A percentile compares a stretch with the other conserved stretches of the same genome.
These are phyloP conservation scores for Stenchaetothrips biformis DNA, from an alignment of 2,888 invertebrate genomes.

Conservation along the genomic window DNA sequence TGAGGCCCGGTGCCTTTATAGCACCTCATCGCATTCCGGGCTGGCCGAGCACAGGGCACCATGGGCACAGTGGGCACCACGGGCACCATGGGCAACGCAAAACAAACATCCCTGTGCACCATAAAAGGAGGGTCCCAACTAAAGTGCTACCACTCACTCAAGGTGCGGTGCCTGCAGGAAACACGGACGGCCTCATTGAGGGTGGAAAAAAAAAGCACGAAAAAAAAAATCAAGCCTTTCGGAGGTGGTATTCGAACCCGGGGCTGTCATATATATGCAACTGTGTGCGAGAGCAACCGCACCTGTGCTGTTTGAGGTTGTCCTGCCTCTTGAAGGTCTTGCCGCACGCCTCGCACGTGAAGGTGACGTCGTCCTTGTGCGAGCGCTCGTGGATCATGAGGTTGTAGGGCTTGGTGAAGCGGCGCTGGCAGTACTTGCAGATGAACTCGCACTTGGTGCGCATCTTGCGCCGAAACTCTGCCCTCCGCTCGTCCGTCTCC, in stretches of 20 bases:
- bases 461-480: conserved; percentile 79
- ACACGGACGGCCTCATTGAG: background rate
- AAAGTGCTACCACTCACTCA: background rate
- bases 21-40: background rate
- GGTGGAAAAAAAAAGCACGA: background rate
- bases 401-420: conserved; percentile 98
- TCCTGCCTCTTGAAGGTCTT: conserved; percentile 98
- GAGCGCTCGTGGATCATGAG: conserved; percentile 97
- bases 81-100: background rate
- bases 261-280: no score
- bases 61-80: background rate
- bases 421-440: conserved; percentile 95
- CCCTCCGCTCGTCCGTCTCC: conserved; percentile 77
- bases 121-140: background rate
- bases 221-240: background rate
- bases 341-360: conserved; percentile 95
- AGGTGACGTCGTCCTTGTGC: conserved; percentile 95
- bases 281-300: conserved; percentile 40
- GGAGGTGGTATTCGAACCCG: no score
- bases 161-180: background rate
- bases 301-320: conserved; percentile 92
- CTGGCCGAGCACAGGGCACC: no score
- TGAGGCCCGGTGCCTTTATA: background rate
- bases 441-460: conserved; percentile 92
- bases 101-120: background rate